These are phyloP conservation scores for Dusona sp. DNA, from an alignment of 2,888 invertebrate species.

Conservation along the genomic window DNA sequence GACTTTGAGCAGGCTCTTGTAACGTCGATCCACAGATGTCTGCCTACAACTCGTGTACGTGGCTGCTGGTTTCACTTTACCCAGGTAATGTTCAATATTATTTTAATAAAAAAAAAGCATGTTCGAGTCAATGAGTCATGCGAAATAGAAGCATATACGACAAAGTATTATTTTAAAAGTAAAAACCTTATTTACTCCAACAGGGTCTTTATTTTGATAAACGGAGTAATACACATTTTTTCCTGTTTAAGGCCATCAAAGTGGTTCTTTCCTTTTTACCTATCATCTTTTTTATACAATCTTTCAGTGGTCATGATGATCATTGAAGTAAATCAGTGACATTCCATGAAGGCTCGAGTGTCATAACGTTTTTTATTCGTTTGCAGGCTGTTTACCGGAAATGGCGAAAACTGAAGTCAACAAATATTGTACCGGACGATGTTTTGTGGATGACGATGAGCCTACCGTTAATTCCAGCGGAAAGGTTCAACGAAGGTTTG, in stretches of 20 bases:
- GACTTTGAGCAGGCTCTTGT: slow-evolving; percentile 26
- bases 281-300: too few relatives aligned
- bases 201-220: too few relatives aligned
- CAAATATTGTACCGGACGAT: neutral
- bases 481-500: neutral
- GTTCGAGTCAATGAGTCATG: too few relatives aligned
- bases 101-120: neutral
- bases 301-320: neutral
- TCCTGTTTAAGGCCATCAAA: too few relatives aligned
- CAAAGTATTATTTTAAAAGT: neutral
- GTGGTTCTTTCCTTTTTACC: too few relatives aligned
- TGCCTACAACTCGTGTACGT: neutral
- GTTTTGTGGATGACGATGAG: slow-evolving; percentile 36
- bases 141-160: neutral
- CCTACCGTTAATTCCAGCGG: slow-evolving; percentile 1
- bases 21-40: neutral
- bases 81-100: neutral
- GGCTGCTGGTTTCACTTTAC: slow-evolving; percentile 39
- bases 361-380: neutral
- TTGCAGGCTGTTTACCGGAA: slow-evolving; percentile 15
- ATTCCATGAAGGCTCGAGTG: neutral
- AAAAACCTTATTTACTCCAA: too few relatives aligned
- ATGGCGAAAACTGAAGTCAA: neutral
- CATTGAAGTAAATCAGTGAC: neutral
- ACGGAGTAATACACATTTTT: too few relatives aligned